Evolutionary conservation across 2,113 vertebrate genomes (phyloP), one percentile per base, ranked within the genome.

Genomic region (Fregata magnificens): DNA sequence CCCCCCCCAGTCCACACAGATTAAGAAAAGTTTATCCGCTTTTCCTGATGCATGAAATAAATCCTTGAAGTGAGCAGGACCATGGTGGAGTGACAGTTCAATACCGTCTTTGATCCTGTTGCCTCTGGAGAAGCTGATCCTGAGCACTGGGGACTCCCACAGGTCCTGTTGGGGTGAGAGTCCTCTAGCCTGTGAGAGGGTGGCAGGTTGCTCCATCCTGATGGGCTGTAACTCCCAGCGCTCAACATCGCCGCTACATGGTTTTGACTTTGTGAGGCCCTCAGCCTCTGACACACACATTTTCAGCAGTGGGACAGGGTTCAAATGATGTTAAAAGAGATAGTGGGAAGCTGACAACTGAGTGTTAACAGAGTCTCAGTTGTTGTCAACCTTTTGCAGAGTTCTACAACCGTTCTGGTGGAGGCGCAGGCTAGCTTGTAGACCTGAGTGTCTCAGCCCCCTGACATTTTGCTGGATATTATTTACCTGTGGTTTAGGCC

Each of bases 91-190:
- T 36, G 15, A 31, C 2, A 1, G 11, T 40, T 86, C 45, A 73
- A 18, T 38, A 40, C 36, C 1, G 5, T 45, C 36, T 42, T 73
- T 71, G 40, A 44, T 78, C 63, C 50, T 45, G 6, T 36, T 84
- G 21, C 52, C 28, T 78, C 16, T 7, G 6, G 45, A 91, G 45
- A 86, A 58, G 45, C 2, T 86, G 66, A 42, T 50, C 24, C 16
- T 47, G 58, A 81, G 42, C 36, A 47, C 10, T 7, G 8, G 29
- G 13, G 53, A 18, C 40, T 86, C 53, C 21, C 11, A 34, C 13
- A 49, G 16, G 42, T 84, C 32, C 22, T 1, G 0, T 0, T 31
- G 47, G 22, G 6, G 4, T 59, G 29, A 22, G 6, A 56, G 8
- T 80, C n/a, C 45, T 38, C 3, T 3, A 45, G 22, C 45, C 74